Evolutionary conservation across 2,113 vertebrate genomes (phyloP).

Genomic region (Emydocephalus ijimae): DNA sequence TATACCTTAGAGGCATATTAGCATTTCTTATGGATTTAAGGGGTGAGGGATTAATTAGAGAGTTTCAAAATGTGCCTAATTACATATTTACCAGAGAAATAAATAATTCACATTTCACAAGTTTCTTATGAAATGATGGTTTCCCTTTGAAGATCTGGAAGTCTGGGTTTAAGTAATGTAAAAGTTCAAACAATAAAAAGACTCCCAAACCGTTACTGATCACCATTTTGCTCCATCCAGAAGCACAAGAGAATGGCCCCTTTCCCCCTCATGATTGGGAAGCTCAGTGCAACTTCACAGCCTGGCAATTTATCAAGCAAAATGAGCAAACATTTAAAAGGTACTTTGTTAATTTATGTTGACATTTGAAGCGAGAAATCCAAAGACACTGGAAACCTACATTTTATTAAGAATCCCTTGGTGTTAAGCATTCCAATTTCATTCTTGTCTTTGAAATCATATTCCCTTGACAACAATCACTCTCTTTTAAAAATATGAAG

Average conservation of each 20-base stretch:
- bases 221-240: constrained; percentile 42
- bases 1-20: constrained; percentile 66
- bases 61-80: constrained; percentile 61
- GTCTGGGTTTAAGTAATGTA: constrained; percentile 44
- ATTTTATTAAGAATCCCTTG: constrained; percentile 20
- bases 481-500: constrained; percentile 7
- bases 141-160: constrained; percentile 66
- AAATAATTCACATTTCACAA: constrained; percentile 67
- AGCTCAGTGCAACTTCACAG: constrained; percentile 45
- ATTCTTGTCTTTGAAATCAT: constrained; percentile 15
- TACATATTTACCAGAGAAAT: constrained; percentile 62
- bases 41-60: constrained; percentile 63
- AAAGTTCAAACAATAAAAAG: constrained; percentile 62
- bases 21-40: constrained; percentile 65
- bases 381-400: constrained; percentile 20
- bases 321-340: constrained; percentile 38
- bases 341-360: constrained; percentile 44
- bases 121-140: constrained; percentile 52
- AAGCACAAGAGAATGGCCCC: constrained; percentile 46
- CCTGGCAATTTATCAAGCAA: constrained; percentile 50
- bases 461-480: constrained; percentile 13
- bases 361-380: constrained; percentile 4
- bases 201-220: constrained; percentile 51
- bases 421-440: constrained; percentile 2
- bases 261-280: constrained; percentile 41